These are phyloP conservation scores for Trichonephila clavipes DNA, from an alignment of 1,140 invertebrate genomes.

Conservation along the genomic window DNA sequence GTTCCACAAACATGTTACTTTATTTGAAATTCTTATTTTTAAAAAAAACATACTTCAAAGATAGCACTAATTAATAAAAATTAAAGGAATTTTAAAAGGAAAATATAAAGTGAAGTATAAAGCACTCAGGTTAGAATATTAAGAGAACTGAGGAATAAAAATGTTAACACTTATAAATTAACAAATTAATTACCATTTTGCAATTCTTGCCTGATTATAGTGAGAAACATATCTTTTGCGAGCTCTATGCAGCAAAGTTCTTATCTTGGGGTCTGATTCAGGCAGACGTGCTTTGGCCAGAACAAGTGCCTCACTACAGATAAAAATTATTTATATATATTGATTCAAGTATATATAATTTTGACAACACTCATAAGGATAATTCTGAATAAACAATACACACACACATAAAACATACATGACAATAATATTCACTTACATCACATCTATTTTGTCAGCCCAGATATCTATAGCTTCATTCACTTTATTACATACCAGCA, in stretches of 20 bases:
- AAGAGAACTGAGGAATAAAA: too few species aligned
- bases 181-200: conserved; percentile 19
- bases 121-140: background rate
- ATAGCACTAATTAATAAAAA: too few species aligned
- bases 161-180: too few species aligned
- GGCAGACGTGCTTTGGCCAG: conserved; percentile 47
- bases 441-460: background rate
- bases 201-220: background rate
- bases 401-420: too few species aligned
- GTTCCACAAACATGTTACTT: too few species aligned
- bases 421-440: conserved; percentile 35
- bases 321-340: background rate
- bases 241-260: background rate
- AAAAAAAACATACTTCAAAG: too few species aligned
- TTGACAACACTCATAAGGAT: too few species aligned
- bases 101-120: too few species aligned
- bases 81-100: too few species aligned
- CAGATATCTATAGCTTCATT: conserved; percentile 52
- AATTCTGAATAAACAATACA: too few species aligned
- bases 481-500: conserved; percentile 41
- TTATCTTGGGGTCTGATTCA: conserved; percentile 33
- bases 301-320: conserved; percentile 41
- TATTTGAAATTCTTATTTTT: too few species aligned
- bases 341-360: background rate
- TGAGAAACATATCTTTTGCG: background rate